These are phyloP conservation scores for Drosophila falleni DNA, from an alignment of 2,888 invertebrate species.

Conservation along the genomic window DNA sequence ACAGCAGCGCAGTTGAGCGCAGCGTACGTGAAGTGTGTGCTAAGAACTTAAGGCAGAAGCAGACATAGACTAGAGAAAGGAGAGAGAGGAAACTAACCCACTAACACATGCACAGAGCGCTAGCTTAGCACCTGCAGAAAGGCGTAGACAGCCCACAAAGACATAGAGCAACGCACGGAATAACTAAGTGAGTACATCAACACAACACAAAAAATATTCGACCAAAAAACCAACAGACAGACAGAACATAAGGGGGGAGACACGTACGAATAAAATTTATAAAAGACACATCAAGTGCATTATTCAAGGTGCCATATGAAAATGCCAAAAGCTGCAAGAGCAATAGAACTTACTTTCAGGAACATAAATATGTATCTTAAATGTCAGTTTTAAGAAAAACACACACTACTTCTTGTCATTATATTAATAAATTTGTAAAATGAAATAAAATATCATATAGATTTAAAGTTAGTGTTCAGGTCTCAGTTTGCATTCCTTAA, in stretches of 20 bases:
- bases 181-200: constrained; percentile 60
- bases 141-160: constrained; percentile 54
- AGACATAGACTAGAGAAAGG: constrained; percentile 13
- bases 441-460: not conserved
- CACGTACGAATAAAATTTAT: constrained; percentile 26
- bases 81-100: constrained; percentile 54
- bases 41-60: constrained; percentile 54
- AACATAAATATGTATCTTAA: not conserved
- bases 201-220: constrained; percentile 28
- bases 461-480: not conserved
- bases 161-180: constrained; percentile 63
- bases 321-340: not conserved
- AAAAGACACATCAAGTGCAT: constrained; percentile 41
- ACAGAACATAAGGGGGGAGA: constrained; percentile 8
- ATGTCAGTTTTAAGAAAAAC: not conserved
- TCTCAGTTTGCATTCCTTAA: not conserved
- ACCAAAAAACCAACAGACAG: constrained; percentile 12
- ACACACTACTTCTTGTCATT: not conserved
- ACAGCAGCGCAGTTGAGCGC: constrained; percentile 64
- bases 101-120: constrained; percentile 47
- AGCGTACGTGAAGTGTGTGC: constrained; percentile 75
- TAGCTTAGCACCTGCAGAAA: constrained; percentile 69
- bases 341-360: not conserved
- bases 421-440: not conserved
- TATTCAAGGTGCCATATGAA: constrained; percentile 10